Evolutionary conservation across 2,113 vertebrate genomes (phyloP).

Genomic region (Sinocyclocheilus grahami): DNA sequence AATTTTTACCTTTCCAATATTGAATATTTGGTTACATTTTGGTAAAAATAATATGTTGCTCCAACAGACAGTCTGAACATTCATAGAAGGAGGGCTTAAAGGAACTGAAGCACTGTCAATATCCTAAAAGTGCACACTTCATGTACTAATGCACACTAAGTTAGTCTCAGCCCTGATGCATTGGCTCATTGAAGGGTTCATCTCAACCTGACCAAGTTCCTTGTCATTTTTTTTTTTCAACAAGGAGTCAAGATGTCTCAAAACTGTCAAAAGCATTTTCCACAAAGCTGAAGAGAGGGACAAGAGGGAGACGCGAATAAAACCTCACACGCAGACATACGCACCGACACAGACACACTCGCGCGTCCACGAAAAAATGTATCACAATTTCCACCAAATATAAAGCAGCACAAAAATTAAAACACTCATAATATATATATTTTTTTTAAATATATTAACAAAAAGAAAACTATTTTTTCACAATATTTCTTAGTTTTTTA

Average conservation of each 20-base stretch:
- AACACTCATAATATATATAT: too few relatives aligned
- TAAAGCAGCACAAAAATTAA: background rate
- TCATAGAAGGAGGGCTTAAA: background rate
- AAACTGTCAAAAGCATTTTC: conserved; percentile 83
- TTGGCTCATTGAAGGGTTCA: conserved; percentile 72
- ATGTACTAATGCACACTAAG: background rate
- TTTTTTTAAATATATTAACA: background rate
- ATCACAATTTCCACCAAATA: background rate
- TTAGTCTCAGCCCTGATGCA: conserved; percentile 61
- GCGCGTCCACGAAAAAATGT: conserved; percentile 18
- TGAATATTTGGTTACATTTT: background rate
- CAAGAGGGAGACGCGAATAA: conserved; percentile 58
- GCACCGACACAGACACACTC: conserved; percentile 58
- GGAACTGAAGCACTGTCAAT: background rate
- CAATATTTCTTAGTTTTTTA: background rate
- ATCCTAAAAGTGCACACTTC: background rate
- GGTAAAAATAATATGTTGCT: background rate
- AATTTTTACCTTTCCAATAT: background rate
- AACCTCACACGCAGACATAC: conserved; percentile 56
- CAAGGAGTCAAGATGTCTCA: conserved; percentile 74
- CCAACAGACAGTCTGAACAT: background rate
- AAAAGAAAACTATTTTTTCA: background rate
- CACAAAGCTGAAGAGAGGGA: conserved; percentile 70
- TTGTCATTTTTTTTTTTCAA: conserved; percentile 58
- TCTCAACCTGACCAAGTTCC: conserved; percentile 75